Conservation (phyloP, 2,113 vertebrate species). For the Boulengeromyrus knoepffleri region DNA sequence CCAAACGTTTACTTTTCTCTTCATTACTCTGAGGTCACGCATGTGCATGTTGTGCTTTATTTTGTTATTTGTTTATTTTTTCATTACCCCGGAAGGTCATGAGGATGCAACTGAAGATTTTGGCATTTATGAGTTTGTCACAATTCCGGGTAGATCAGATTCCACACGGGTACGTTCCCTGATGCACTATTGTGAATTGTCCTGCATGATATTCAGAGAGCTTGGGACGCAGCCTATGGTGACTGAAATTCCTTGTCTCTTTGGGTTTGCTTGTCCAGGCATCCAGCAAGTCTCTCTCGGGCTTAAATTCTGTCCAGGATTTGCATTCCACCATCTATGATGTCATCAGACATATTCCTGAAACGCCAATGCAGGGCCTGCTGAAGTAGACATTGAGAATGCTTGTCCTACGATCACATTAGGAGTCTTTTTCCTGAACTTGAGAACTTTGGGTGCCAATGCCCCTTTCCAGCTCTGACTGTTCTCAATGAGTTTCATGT, state of each 20-base stretch:
- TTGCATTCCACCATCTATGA: constrained; percentile 69
- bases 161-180: constrained; percentile 66
- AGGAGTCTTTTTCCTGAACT: neutral
- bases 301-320: constrained; percentile 55
- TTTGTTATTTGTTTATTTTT: constrained; percentile 20
- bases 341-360: constrained; percentile 64
- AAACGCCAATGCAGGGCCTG: constrained; percentile 56
- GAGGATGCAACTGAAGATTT: constrained; percentile 90
- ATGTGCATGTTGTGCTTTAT: constrained; percentile 18
- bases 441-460: neutral
- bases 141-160: constrained; percentile 71
- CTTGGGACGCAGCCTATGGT: neutral
- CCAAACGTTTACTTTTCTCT: neutral
- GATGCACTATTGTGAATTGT: neutral
- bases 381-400: constrained; percentile 36
- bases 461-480: neutral
- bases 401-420: neutral
- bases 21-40: neutral
- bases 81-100: constrained; percentile 65
- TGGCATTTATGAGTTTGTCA: constrained; percentile 92
- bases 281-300: constrained; percentile 60
- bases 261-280: constrained; percentile 41
- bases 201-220: neutral
- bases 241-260: neutral
- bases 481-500: neutral